phyloP scores from a whole-genome alignment of 1,140 invertebrate genomes.

The Babylonia areolata region DNA sequence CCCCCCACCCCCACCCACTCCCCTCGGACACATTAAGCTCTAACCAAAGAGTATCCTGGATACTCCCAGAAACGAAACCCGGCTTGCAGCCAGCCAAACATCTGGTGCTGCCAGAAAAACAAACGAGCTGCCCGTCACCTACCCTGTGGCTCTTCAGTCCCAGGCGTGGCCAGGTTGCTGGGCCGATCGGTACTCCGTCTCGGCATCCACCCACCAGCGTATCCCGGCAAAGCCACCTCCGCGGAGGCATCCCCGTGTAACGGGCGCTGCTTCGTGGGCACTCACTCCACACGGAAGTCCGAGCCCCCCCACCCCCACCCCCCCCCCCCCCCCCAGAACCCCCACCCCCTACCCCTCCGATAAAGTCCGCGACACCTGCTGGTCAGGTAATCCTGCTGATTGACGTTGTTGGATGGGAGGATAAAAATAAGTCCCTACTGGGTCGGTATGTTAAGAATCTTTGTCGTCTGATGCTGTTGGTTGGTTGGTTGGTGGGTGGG shows the following conservation, averaged over 20 bases:
- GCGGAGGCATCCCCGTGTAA: not conserved
- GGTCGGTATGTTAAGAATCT: too few species aligned
- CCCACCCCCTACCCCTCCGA: too few species aligned
- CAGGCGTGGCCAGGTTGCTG: not conserved
- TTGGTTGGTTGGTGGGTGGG: too few species aligned
- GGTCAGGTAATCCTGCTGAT: not conserved
- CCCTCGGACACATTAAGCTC: too few species aligned
- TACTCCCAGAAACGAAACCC: not conserved
- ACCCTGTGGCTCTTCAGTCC: slow-evolving; percentile 8
- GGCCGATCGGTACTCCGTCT: not conserved
- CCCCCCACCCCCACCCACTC: too few species aligned
- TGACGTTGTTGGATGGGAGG: too few species aligned
- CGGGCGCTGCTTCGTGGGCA: too few species aligned
- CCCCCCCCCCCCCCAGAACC: too few species aligned
- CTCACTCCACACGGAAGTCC: slow-evolving; percentile 19
- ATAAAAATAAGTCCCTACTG: too few species aligned
- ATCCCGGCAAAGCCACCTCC: not conserved
- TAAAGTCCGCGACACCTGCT: slow-evolving; percentile 22
- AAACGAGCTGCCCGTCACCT: slow-evolving; percentile 28
- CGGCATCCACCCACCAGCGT: slow-evolving; percentile 6
- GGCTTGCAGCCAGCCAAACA: not conserved
- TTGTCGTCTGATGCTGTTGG: too few species aligned
- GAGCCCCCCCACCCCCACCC: too few species aligned
- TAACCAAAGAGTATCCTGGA: too few species aligned
- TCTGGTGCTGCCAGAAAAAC: not conserved